A percentile compares a stretch with the other conserved stretches of the same genome.
phyloP scores from a whole-genome alignment of 2,888 invertebrate genomes.

The Orgyia antiqua region DNA sequence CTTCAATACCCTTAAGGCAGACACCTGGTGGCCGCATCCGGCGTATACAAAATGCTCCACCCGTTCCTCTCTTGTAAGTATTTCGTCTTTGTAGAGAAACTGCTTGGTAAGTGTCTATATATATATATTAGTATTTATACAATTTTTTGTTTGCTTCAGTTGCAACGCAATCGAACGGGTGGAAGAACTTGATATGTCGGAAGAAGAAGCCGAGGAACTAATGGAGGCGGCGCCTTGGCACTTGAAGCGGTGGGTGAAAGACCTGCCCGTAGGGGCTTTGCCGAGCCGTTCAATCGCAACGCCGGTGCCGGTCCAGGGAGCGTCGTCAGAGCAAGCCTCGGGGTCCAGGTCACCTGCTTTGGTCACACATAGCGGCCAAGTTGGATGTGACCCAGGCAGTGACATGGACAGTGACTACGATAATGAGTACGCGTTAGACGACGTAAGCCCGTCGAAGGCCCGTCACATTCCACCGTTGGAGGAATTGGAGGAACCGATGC shows the following conservation, averaged over 20 bases:
- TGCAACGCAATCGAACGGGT: background rate
- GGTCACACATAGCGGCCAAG: no score
- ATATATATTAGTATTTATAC: no score
- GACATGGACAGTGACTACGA: slow-evolving; percentile 17
- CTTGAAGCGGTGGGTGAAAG: background rate
- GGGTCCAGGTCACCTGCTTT: no score
- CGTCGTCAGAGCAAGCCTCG: no score
- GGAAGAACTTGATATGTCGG: background rate
- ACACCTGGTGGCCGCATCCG: no score
- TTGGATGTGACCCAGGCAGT: background rate
- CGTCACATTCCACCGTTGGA: slow-evolving; percentile 16
- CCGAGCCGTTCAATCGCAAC: no score
- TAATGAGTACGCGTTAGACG: slow-evolving; percentile 13
- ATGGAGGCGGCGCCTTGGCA: background rate
- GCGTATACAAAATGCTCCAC: no score
- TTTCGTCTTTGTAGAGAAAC: no score
- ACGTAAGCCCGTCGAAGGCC: slow-evolving; percentile 4
- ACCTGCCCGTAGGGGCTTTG: background rate
- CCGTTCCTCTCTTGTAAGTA: no score
- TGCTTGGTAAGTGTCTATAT: no score
- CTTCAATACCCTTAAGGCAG: no score
- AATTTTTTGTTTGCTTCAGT: background rate
- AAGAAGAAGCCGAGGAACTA: background rate
- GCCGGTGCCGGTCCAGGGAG: no score
- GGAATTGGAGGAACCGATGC: slow-evolving; percentile 12